A percentile compares a stretch with the other conserved stretches of the same genome.
phyloP scores from a whole-genome alignment of 2,797 vertebrate genomes.

The Enteromius argenteus region DNA sequence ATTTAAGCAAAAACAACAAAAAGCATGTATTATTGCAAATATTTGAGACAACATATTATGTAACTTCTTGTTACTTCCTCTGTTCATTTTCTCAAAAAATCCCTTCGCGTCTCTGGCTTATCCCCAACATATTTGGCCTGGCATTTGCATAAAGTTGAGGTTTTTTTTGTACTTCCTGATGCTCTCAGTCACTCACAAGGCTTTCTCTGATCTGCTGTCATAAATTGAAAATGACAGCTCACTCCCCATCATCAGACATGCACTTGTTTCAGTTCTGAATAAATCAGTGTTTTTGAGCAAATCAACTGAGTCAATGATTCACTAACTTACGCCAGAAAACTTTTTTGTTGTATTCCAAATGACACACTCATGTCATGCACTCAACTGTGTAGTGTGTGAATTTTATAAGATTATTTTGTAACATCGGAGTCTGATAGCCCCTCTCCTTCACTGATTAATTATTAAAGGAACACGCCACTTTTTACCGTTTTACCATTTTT shows the following conservation, averaged over 20 bases:
- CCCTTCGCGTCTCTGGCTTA: neutral
- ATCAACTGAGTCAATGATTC: neutral
- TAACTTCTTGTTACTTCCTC: neutral
- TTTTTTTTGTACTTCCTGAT: neutral
- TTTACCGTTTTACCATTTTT: no score
- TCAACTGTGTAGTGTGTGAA: neutral
- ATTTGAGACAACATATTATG: neutral
- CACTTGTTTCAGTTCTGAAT: neutral
- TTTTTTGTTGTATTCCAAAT: neutral
- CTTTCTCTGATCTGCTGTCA: neutral
- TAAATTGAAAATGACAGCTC: neutral
- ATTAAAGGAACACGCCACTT: neutral
- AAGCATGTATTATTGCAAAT: neutral
- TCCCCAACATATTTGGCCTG: neutral
- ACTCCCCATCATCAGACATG: neutral
- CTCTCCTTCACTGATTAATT: neutral
- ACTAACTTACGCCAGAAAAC: neutral
- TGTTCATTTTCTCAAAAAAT: neutral
- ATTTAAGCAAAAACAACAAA: neutral
- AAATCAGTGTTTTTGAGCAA: neutral
- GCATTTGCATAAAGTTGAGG: neutral
- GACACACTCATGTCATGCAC: neutral
- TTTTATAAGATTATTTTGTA: neutral
- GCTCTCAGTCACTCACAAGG: neutral
- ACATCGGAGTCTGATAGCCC: neutral